Evolutionary conservation across 1,140 invertebrate genomes (phyloP), one percentile per base, ranked within the genome.

Genomic region (Hypothenemus hampei): DNA sequence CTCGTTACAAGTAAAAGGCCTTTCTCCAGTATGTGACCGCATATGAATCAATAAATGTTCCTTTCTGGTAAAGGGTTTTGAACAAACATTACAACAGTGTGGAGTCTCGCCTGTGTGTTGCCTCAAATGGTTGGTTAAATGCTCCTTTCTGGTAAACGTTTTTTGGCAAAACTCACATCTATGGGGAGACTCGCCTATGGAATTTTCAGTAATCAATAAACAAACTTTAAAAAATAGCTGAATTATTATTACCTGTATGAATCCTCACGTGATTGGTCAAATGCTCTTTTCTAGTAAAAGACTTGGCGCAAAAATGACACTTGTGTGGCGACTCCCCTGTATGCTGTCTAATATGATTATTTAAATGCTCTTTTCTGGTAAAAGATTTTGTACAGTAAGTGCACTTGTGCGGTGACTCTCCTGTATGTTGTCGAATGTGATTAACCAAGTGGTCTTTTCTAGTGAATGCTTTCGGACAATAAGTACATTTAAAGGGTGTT

Each of bases 341-440:
- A 68, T 82, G 81, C 62, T 83, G 81, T 46, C 84, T 77, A 65
- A 92, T 84, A 73, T 93, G 91, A 75, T 92, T 89, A 72, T 87
- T 90, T 68, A 93, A 81, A 74, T 93, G 90, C 76, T 93, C 89
- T 73, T 92, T 93, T 56, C 89, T 77, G 31, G 90, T 92, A 73
- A 94, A 92, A 45, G 85, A 84, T 69, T 88, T 89, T 57, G 82
- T 82, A 73, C 86, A 89, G 57, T 81, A 83, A 46, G 79, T 78
- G 71, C 86, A 89, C 61, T 81, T 79, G 68, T 85, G 81, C 36
- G 82, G 82, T 20, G 82, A 83, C 69, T 91, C 89, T 31, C 89
- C 86, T 4, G 87, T 91, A 68, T 92, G 89, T 65, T 80, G 78
- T 7, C 83, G 75, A 44, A 86, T 76, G 74, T 81, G 79, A 67